Evolutionary conservation across 2,888 invertebrate genomes (phyloP), one percentile per base, ranked within the genome.

Genomic region (Trissonchulus sp.): DNA sequence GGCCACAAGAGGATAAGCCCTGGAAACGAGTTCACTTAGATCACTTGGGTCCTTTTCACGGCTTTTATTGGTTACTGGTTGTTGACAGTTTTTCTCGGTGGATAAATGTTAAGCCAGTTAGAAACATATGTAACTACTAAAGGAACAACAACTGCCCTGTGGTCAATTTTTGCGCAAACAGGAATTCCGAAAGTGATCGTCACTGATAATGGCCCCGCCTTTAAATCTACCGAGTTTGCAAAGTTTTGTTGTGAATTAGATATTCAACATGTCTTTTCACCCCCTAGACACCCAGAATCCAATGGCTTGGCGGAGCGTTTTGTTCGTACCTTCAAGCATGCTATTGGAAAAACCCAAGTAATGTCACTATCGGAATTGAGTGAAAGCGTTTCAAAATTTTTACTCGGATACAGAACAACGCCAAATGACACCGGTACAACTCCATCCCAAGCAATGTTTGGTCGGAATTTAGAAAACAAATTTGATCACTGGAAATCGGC

Each of bases 21-120:
- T 84, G 84, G 83, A 79, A 84, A 75, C 79, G 86, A 33, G 77
- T 86, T 2, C 86, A 87, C 79, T 79, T 85, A 28, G 86, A 87
- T 78, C 86, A 84, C 80, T 84, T 85, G 15, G 86, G 85, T 15
- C 85, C 84, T 35, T 77, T 84, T 60, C 68, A 80, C 3, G 81
- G 80, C 15, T 76, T 75, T 8, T 81, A 80, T 79, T 80, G 83
- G 37, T 76, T 85, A 1, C 78, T 86, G n/a, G 78, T 86, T 3
- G 82, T 84, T 1, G 86, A 86, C 77, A 80, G 84, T 15, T 81
- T 80, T 77, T 84, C 85, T 0, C 87, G 86, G 76, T 87, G 85
- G 85, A 80, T 83, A 1, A 23, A 48, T 48, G 23, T 48, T 48
- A 23, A 8, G 8, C 48, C 23, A 23, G 48, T 48, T 8, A 85